Percentiles rank a stretch among this genome's conserved stretches.
These are phyloP conservation scores for Gavialis gangeticus DNA, from an alignment of 2,113 vertebrate genomes.

Conservation along the genomic window DNA sequence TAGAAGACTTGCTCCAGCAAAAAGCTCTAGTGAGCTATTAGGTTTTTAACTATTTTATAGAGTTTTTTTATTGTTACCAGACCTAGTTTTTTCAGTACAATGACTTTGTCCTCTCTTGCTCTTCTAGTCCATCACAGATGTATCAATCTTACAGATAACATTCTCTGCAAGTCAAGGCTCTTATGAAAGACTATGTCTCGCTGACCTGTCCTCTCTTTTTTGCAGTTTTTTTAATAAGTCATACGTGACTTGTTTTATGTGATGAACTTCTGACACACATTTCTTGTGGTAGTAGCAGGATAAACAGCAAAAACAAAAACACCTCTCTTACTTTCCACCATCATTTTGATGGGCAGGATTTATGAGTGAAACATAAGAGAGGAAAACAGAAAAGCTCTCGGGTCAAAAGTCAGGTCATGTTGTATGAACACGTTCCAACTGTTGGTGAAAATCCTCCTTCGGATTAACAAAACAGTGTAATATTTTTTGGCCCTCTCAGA, in stretches of 20 bases:
- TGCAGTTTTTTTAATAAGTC: background rate
- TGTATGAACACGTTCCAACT: background rate
- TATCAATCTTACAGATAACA: constrained; percentile 59
- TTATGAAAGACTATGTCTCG: constrained; percentile 15
- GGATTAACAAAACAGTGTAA: rapidly evolving
- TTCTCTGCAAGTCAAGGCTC: background rate
- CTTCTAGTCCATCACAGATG: constrained; percentile 32
- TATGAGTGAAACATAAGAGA: background rate
- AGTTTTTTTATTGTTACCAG: constrained; percentile 51
- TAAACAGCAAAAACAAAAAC: constrained; percentile 31
- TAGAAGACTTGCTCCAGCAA: constrained; percentile 49
- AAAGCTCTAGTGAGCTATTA: constrained; percentile 71
- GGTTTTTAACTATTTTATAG: constrained; percentile 73
- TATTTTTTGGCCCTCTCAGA: background rate
- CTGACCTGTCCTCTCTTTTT: constrained; percentile 1
- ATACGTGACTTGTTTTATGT: constrained; percentile 48
- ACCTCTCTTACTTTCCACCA: background rate
- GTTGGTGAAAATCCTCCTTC: rapidly evolving
- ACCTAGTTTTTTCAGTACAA: constrained; percentile 54
- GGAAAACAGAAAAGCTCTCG: background rate
- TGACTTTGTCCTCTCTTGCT: constrained; percentile 64
- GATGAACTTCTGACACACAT: constrained; percentile 53
- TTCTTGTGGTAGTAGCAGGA: constrained; percentile 40
- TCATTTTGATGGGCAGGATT: background rate
- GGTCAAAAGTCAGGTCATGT: background rate